These are phyloP conservation scores for Notolepis coatsorum DNA, from an alignment of 2,797 vertebrate genomes.

Conservation along the genomic window DNA sequence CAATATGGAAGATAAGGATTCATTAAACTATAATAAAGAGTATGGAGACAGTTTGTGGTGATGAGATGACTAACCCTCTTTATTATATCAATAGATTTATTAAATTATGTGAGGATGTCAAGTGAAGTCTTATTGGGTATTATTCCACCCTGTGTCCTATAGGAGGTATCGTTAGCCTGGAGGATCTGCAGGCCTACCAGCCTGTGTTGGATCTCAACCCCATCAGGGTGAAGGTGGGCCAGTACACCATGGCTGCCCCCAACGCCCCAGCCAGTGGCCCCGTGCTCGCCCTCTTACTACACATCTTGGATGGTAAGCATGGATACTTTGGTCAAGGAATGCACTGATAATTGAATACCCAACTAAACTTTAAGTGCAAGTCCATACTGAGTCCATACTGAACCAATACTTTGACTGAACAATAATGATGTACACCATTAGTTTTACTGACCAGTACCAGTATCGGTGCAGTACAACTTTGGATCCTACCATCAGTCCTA, in stretches of 20 bases:
- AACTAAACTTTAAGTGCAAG: conserved; percentile 42
- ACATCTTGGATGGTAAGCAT: conserved; percentile 91
- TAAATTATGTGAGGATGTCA: too few species aligned
- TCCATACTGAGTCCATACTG: conserved; percentile 39
- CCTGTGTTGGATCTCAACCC: conserved; percentile 84
- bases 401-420: too few species aligned
- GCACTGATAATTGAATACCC: neutral
- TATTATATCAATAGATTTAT: too few species aligned
- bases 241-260: conserved; percentile 84
- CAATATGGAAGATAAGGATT: too few species aligned
- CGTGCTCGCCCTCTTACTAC: conserved; percentile 91
- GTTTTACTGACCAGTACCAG: neutral
- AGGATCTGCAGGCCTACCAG: conserved; percentile 88
- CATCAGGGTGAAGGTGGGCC: conserved; percentile 80
- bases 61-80: too few species aligned
- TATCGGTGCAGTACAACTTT: too few species aligned
- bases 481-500: too few species aligned
- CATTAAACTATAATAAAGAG: too few species aligned
- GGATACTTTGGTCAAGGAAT: conserved; percentile 34
- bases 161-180: conserved; percentile 92
- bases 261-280: conserved; percentile 91
- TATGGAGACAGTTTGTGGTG: too few species aligned
- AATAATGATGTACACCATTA: too few species aligned
- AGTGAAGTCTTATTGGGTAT: too few species aligned
- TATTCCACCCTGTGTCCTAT: conserved; percentile 56